A percentile compares a stretch with the other conserved stretches of the same genome.
phyloP scores from a whole-genome alignment of 2,113 vertebrate genomes.

The Chaetura pelagica region DNA sequence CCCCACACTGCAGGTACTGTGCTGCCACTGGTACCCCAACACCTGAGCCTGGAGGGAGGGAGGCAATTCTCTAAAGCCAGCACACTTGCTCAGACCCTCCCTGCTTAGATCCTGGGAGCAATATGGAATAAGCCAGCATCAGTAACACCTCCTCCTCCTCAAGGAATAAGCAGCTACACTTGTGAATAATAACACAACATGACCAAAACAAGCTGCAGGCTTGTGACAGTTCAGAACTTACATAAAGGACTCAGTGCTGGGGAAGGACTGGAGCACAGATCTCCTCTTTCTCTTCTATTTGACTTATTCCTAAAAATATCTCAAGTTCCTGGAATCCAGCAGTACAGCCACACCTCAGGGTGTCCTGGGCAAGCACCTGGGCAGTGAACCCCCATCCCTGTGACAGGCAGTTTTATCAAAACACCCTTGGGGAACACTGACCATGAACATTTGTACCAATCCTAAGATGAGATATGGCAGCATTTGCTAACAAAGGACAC shows the following conservation, averaged over 20 bases:
- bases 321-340: neutral
- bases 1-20: rapidly evolving
- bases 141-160: neutral
- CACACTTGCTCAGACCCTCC: neutral
- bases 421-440: neutral
- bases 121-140: neutral
- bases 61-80: neutral
- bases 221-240: neutral
- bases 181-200: neutral
- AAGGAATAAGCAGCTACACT: neutral
- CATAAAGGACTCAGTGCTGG: neutral
- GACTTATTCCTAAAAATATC: neutral
- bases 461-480: neutral
- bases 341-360: neutral
- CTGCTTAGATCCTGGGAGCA: neutral
- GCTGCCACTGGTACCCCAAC: neutral
- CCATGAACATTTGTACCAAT: neutral
- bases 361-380: neutral
- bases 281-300: neutral
- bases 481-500: neutral
- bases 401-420: no score
- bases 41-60: neutral
- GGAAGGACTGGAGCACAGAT: neutral
- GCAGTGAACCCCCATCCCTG: neutral
- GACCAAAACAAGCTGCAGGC: neutral